phyloP scores from a whole-genome alignment of 1,140 invertebrate genomes.

The Gonatopus flavifemur region DNA sequence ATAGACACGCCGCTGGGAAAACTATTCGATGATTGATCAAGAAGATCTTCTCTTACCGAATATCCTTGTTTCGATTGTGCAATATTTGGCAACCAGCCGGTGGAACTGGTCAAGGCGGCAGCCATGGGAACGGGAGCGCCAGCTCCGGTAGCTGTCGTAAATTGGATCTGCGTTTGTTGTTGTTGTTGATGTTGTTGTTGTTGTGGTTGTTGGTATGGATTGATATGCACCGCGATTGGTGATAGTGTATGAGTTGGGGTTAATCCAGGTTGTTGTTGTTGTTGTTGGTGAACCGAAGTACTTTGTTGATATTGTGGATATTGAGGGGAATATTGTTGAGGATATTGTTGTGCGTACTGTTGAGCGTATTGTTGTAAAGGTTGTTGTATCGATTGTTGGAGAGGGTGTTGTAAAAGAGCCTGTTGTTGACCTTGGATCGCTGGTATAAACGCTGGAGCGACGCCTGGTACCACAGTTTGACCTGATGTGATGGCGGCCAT shows the following conservation, averaged over 20 bases:
- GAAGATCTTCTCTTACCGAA: constrained; percentile 32
- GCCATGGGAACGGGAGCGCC: too few species aligned
- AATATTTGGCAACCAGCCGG: constrained; percentile 11
- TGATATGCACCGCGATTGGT: neutral
- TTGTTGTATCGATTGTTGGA: constrained; percentile 1
- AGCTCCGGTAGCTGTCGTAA: neutral
- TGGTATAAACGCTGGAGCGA: neutral
- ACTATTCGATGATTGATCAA: constrained; percentile 23
- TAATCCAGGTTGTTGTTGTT: neutral
- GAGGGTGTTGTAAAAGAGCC: neutral
- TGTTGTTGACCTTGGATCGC: neutral
- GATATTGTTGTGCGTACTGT: neutral
- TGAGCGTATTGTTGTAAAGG: neutral
- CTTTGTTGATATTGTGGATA: neutral
- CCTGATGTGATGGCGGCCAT: neutral
- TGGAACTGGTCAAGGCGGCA: neutral
- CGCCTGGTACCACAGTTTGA: neutral
- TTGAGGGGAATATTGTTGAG: neutral
- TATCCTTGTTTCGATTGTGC: constrained; percentile 34
- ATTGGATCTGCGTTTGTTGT: neutral
- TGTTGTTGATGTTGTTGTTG: neutral
- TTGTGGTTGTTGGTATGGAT: neutral
- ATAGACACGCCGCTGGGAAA: too few species aligned
- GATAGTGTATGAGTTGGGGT: neutral
- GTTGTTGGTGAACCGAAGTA: neutral